Conservation (phyloP, 1,140 invertebrate species). For the Lepidurus arcticus region DNA sequence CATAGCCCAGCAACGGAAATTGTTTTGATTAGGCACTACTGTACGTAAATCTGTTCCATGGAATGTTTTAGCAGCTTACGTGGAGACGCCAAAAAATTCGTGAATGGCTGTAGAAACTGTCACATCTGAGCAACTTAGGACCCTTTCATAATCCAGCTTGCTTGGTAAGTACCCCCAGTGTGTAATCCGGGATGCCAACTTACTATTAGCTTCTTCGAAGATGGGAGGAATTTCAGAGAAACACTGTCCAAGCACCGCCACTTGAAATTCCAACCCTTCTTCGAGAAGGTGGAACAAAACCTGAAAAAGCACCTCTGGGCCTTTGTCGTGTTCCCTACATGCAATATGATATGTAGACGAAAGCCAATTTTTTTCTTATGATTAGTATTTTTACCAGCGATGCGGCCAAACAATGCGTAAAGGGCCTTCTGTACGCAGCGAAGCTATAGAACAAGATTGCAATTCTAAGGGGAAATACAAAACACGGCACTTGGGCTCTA, state of each 20-base stretch:
- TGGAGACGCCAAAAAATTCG: slow-evolving; percentile 70
- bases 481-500: slow-evolving; percentile 57
- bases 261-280: slow-evolving; percentile 51
- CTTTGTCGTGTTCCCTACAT: slow-evolving; percentile 68
- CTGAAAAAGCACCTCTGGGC: slow-evolving; percentile 59
- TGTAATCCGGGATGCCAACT: slow-evolving; percentile 51
- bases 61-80: slow-evolving; percentile 48
- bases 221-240: slow-evolving; percentile 53
- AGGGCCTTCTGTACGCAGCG: slow-evolving; percentile 38
- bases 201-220: slow-evolving; percentile 50
- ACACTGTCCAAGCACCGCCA: slow-evolving; percentile 59
- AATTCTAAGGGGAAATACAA: slow-evolving; percentile 61
- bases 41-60: slow-evolving; percentile 17
- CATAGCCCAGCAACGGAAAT: slow-evolving; percentile 34
- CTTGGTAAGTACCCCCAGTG: slow-evolving; percentile 56
- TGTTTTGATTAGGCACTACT: slow-evolving; percentile 22
- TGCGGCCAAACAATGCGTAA: slow-evolving; percentile 70
- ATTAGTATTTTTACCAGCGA: slow-evolving; percentile 52
- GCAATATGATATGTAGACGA: slow-evolving; percentile 26
- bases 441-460: slow-evolving; percentile 22
- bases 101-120: slow-evolving; percentile 67
- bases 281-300: slow-evolving; percentile 53
- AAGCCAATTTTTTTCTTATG: neutral
- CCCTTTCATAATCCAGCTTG: slow-evolving; percentile 54
- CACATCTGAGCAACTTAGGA: slow-evolving; percentile 54